phyloP scores from a whole-genome alignment of 2,888 invertebrate genomes.

The Nephrotoma guestfalica region DNA sequence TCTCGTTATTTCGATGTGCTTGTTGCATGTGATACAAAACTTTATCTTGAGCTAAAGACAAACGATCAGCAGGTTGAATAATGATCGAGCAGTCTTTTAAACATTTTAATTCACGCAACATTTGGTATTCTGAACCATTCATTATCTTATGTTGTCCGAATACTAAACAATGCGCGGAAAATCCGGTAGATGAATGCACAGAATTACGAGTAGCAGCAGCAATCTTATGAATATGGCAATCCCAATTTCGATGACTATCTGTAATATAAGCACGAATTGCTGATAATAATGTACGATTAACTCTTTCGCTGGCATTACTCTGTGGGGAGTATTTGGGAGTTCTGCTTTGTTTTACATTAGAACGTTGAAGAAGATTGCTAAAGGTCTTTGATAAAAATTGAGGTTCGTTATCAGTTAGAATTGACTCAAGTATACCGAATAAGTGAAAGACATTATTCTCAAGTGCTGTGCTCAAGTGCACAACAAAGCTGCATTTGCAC shows the following conservation, averaged over 20 bases:
- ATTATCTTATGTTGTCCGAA: not conserved
- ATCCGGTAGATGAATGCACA: not conserved
- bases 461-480: not conserved
- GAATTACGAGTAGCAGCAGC: not conserved
- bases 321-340: too few species aligned
- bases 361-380: not conserved
- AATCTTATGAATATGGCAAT: not conserved
- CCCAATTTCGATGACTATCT: not conserved
- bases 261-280: not conserved
- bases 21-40: not conserved
- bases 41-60: not conserved
- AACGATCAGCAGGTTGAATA: not conserved
- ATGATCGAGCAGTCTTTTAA: not conserved
- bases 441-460: not conserved
- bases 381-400: not conserved
- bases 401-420: too few species aligned
- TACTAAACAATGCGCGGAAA: not conserved
- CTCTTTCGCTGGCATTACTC: not conserved
- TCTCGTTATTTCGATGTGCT: not conserved
- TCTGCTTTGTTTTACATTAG: not conserved
- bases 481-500: not conserved
- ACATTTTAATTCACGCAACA: not conserved
- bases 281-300: not conserved
- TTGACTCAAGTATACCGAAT: not conserved
- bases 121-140: not conserved